phyloP scores from a whole-genome alignment of 2,888 invertebrate genomes.

The Yponomeuta evonymella region DNA sequence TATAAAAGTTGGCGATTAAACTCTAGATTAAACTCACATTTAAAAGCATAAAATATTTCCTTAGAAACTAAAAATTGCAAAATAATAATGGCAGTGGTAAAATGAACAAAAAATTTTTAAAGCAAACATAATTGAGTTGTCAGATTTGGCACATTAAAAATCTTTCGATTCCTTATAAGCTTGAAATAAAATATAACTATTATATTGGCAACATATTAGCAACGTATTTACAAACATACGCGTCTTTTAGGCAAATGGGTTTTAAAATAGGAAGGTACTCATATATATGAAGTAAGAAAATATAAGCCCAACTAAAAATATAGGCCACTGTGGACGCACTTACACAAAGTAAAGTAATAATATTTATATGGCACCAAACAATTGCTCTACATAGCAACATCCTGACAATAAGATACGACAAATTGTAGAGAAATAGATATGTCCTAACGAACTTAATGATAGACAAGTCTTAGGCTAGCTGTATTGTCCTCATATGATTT shows the following conservation, averaged over 20 bases:
- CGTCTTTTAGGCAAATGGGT: background rate
- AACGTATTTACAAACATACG: background rate
- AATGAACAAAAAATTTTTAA: background rate
- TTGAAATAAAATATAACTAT: background rate
- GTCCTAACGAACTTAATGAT: background rate
- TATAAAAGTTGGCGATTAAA: background rate
- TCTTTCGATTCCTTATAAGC: background rate
- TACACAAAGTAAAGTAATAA: background rate
- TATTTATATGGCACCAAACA: background rate
- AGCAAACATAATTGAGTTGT: background rate
- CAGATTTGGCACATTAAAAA: conserved; percentile 11
- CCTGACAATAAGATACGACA: background rate
- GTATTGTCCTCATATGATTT: conserved; percentile 44
- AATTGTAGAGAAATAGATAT: conserved; percentile 4
- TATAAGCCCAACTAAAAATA: background rate
- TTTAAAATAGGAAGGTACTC: background rate
- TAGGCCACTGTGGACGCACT: background rate
- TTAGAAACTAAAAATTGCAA: background rate
- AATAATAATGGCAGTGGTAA: conserved; percentile 11
- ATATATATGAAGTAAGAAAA: background rate
- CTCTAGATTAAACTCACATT: background rate
- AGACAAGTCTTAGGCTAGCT: conserved; percentile 22
- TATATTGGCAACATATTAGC: background rate
- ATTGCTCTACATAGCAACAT: background rate
- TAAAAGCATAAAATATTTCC: background rate